These are phyloP conservation scores for Cavia porcellus DNA, from an alignment of 2,113 vertebrate species.

Conservation along the genomic window DNA sequence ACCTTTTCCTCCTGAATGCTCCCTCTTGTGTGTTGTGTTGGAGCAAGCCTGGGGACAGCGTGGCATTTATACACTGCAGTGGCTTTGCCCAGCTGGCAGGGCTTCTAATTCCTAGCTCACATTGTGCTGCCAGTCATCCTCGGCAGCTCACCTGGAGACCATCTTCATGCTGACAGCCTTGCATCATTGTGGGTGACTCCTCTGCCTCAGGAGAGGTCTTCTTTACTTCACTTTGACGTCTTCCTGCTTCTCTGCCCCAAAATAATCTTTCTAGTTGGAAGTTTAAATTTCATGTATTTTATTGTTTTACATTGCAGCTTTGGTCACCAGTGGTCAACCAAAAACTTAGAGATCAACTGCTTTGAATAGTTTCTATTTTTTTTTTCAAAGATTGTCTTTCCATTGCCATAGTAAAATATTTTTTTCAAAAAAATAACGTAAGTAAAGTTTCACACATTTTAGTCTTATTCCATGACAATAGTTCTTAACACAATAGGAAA, in stretches of 20 bases:
- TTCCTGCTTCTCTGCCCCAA: neutral
- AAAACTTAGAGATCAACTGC: conserved; percentile 15
- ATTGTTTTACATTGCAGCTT: neutral
- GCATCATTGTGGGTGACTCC: neutral
- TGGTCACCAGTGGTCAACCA: neutral
- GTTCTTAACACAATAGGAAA: neutral
- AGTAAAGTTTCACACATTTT: neutral
- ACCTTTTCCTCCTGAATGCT: neutral
- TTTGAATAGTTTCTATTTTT: neutral
- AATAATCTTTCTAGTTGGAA: neutral
- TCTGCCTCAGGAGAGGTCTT: neutral
- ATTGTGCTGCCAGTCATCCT: neutral
- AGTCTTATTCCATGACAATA: neutral
- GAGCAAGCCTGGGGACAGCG: neutral
- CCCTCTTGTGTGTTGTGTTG: neutral
- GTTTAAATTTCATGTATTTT: conserved; percentile 1
- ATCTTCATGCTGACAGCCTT: neutral
- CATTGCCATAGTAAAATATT: neutral
- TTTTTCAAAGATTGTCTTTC: neutral
- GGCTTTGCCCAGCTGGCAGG: fast-evolving
- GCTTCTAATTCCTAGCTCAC: neutral
- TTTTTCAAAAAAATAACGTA: neutral
- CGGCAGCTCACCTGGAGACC: neutral
- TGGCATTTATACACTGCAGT: fast-evolving
- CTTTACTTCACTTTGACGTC: neutral